Conservation (phyloP, 2,888 invertebrate species). For the Agrotis ipsilon region DNA sequence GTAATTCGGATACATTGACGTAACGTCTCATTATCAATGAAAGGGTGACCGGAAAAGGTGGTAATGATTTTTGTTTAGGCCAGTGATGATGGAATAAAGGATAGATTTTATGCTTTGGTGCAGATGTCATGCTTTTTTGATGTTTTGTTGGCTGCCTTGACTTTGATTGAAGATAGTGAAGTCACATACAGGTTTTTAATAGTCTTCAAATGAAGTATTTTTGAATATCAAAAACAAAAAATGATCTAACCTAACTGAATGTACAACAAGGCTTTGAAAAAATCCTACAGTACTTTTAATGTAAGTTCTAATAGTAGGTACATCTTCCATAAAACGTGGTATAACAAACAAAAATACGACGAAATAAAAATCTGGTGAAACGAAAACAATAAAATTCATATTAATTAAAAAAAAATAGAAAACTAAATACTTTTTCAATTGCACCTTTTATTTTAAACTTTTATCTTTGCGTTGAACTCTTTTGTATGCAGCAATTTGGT, state of each 20-base stretch:
- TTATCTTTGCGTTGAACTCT: constrained; percentile 52
- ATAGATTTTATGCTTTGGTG: constrained; percentile 9
- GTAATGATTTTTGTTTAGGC: constrained; percentile 56
- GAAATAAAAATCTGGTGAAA: too few relatives aligned
- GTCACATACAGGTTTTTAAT: too few relatives aligned
- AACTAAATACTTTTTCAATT: too few relatives aligned
- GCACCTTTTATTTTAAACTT: neutral
- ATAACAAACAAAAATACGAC: too few relatives aligned
- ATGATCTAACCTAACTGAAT: too few relatives aligned
- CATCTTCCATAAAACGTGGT: too few relatives aligned
- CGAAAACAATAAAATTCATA: too few relatives aligned
- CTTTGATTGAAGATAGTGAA: neutral
- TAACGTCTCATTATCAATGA: constrained; percentile 71
- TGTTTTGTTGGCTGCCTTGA: neutral
- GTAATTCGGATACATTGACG: constrained; percentile 78
- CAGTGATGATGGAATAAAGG: neutral
- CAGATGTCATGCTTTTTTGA: constrained; percentile 11
- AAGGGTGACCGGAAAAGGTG: constrained; percentile 59
- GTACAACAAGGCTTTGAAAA: neutral
- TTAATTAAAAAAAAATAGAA: too few relatives aligned
- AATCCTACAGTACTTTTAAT: neutral
- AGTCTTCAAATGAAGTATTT: accelerated
- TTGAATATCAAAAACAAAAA: neutral
- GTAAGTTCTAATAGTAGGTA: too few relatives aligned
- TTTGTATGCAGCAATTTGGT: constrained; percentile 27